Conservation (phyloP, 2,797 vertebrate genomes). For the Crax fasciolata region DNA sequence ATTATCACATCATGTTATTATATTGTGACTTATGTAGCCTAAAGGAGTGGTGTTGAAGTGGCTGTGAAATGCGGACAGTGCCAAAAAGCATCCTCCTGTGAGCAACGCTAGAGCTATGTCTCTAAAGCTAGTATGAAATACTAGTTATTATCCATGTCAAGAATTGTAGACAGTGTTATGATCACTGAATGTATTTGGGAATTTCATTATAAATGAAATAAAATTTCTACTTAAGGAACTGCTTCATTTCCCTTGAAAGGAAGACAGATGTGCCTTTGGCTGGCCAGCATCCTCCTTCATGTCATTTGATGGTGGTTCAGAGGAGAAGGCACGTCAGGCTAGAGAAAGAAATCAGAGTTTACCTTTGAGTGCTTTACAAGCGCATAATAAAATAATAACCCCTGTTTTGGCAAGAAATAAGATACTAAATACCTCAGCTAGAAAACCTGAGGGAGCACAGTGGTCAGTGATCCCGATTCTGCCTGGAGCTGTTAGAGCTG, state of each 20-base stretch:
- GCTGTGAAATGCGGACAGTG: neutral
- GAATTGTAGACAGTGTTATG: neutral
- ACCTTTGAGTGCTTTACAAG: neutral
- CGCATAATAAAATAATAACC: neutral
- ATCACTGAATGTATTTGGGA: neutral
- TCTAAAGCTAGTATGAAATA: neutral
- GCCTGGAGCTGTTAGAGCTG: neutral
- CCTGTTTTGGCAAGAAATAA: neutral
- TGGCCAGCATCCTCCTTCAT: neutral
- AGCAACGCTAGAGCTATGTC: neutral
- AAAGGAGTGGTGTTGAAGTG: neutral
- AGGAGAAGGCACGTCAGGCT: neutral
- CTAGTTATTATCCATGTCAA: neutral
- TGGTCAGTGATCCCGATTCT: neutral
- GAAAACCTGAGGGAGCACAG: neutral
- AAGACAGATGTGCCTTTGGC: neutral
- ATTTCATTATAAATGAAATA: neutral
- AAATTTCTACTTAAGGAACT: neutral
- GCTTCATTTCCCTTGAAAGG: neutral
- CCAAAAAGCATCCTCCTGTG: neutral
- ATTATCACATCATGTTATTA: neutral
- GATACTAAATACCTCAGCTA: neutral
- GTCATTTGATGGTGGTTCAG: neutral
- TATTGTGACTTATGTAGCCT: neutral
- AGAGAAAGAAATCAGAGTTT: neutral